phyloP scores from a whole-genome alignment of 2,113 vertebrate genomes.

The Gnathonemus longibarbis region DNA sequence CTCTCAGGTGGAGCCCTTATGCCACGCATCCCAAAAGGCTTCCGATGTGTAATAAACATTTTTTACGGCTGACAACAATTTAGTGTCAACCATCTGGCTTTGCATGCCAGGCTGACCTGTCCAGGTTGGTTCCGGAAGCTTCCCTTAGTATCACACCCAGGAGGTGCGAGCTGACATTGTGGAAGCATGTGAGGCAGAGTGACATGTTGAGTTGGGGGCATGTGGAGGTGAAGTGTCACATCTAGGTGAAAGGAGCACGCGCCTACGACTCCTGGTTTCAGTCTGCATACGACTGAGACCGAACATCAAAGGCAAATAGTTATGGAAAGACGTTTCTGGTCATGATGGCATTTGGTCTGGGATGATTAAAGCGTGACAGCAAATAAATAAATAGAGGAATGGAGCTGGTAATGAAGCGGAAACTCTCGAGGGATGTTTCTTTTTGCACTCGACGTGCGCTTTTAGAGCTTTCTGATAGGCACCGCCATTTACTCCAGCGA shows the following conservation, averaged over 20 bases:
- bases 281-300: background rate
- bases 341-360: background rate
- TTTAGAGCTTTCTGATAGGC: background rate
- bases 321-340: background rate
- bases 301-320: background rate
- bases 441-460: background rate
- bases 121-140: background rate
- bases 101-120: constrained; percentile 4
- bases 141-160: background rate
- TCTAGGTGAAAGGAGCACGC: background rate
- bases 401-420: constrained; percentile 11
- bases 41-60: constrained; percentile 11
- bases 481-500: background rate
- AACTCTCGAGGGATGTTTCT: background rate
- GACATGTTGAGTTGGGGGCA: background rate
- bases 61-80: constrained; percentile 25
- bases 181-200: background rate
- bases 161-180: background rate
- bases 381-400: constrained; percentile 8
- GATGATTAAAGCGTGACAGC: constrained; percentile 13
- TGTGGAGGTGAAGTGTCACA: background rate
- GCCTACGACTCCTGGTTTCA: background rate
- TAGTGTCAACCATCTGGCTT: constrained; percentile 23
- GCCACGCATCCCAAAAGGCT: constrained; percentile 14
- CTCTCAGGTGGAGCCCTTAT: background rate